These are phyloP conservation scores for Drosophila repleta DNA, from an alignment of 1,140 invertebrate species.

Conservation along the genomic window DNA sequence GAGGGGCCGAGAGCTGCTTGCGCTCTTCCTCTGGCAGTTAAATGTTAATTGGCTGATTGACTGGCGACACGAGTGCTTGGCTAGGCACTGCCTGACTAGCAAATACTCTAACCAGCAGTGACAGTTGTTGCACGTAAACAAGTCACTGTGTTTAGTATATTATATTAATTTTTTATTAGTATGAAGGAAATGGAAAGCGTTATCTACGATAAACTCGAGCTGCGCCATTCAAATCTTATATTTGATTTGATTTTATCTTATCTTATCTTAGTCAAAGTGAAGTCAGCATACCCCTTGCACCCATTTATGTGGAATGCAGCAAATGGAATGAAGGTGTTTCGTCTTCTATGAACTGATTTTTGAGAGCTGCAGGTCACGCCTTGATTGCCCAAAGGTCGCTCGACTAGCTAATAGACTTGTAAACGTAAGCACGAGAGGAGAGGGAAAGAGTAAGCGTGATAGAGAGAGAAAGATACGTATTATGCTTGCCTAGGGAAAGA, in stretches of 20 bases:
- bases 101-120: background rate
- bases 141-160: no score
- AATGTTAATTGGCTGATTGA: conserved; percentile 72
- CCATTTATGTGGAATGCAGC: no score
- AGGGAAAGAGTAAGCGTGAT: no score
- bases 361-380: conserved; percentile 24
- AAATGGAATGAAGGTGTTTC: conserved; percentile 7
- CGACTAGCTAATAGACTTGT: background rate
- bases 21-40: conserved; percentile 38
- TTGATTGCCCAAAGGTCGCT: conserved; percentile 34
- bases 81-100: background rate
- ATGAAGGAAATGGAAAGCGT: no score
- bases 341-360: conserved; percentile 7
- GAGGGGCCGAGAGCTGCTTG: background rate
- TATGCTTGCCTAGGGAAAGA: background rate
- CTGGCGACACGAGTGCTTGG: conserved; percentile 27
- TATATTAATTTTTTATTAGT: no score
- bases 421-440: background rate
- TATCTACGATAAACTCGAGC: no score
- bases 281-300: no score
- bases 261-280: no score
- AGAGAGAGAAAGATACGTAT: background rate
- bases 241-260: no score
- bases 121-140: no score
- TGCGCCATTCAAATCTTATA: no score